phyloP scores from a whole-genome alignment of 2,888 invertebrate species.

The Phalangium opilio region DNA sequence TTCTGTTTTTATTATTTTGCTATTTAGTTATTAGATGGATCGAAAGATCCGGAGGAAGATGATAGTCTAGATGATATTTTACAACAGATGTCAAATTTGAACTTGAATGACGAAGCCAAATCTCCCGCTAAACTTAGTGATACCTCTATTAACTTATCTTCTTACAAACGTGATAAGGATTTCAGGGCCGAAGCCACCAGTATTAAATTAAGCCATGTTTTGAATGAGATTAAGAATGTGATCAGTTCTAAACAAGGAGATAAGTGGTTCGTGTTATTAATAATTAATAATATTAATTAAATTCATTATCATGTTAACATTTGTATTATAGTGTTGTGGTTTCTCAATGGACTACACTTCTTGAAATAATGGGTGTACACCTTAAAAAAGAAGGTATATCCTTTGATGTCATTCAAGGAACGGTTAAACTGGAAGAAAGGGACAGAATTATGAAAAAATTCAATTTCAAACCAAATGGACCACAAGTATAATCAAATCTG shows the following conservation, averaged over 20 bases:
- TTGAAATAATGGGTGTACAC: slow-evolving; percentile 53
- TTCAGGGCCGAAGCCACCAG: neutral
- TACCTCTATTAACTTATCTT: neutral
- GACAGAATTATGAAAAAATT: too few relatives aligned
- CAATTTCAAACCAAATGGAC: slow-evolving; percentile 27
- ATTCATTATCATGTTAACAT: neutral
- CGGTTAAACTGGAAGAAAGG: slow-evolving; percentile 47
- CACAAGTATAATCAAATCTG: slow-evolving; percentile 35
- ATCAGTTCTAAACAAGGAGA: neutral
- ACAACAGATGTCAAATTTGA: too few relatives aligned
- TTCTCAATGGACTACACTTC: slow-evolving; percentile 79
- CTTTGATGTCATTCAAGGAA: slow-evolving; percentile 56
- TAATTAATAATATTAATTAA: neutral
- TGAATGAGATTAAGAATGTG: neutral
- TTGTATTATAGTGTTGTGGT: slow-evolving; percentile 44
- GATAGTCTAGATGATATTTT: too few relatives aligned
- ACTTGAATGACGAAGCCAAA: too few relatives aligned
- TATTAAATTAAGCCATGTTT: neutral
- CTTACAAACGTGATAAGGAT: neutral
- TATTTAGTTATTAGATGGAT: too few relatives aligned
- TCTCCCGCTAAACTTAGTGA: neutral
- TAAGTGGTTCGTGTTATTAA: neutral
- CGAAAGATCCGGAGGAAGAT: too few relatives aligned
- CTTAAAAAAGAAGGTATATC: slow-evolving; percentile 39
- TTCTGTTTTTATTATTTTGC: too few relatives aligned